These are phyloP conservation scores for Recurvirostra avosetta DNA, from an alignment of 2,113 vertebrate genomes.

Conservation along the genomic window DNA sequence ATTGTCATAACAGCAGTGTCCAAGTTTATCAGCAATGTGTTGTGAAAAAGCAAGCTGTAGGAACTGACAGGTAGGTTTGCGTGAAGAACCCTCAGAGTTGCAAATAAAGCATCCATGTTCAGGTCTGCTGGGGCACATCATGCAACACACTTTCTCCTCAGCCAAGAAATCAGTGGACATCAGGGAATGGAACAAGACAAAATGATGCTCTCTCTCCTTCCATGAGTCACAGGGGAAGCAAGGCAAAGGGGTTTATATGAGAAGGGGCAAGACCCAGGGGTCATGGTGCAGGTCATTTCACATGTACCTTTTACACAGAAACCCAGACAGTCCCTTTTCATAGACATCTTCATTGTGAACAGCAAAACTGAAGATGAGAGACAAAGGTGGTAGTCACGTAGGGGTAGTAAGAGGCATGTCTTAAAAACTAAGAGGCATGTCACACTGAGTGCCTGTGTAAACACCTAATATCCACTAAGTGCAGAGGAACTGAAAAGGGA, in stretches of 20 bases:
- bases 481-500: not conserved
- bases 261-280: not conserved
- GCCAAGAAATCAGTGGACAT: not conserved
- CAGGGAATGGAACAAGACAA: not conserved
- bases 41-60: not conserved
- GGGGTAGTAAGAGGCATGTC: not conserved
- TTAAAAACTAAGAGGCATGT: not conserved
- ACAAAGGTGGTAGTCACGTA: not conserved
- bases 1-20: not conserved
- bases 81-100: not conserved
- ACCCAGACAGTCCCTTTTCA: not conserved
- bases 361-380: not conserved
- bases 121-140: not conserved
- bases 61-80: not conserved
- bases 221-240: not conserved
- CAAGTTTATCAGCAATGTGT: not conserved
- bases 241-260: not conserved
- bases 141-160: not conserved
- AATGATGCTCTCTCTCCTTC: not conserved
- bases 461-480: not conserved
- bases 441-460: not conserved
- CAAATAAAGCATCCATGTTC: not conserved
- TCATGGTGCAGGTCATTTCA: not conserved
- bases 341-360: not conserved
- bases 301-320: not conserved